Evolutionary conservation across 53 echinoderm and acorn worm genomes (phyloP), one percentile per base, ranked within the genome.

Genomic region (Stichopus horrens): DNA sequence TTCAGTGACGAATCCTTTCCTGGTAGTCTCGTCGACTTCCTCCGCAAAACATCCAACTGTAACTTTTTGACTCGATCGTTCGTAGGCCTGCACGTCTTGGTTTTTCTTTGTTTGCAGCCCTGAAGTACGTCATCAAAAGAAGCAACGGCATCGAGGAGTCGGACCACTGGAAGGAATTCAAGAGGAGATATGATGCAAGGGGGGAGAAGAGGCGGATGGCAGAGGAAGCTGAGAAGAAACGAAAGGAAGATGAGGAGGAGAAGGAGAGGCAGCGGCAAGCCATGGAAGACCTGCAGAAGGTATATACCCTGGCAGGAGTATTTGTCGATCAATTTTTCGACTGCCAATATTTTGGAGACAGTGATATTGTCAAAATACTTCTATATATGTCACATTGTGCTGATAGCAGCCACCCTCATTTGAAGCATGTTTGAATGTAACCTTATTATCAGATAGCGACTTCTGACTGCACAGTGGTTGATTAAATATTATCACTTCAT

Each of bases 261-360:
- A 74, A 74, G 22, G 88, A 86, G 89, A 92, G 89, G 52, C 91
- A 91, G 83, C 86, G 86, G 55, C 74, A 77, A 52, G 89, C 88
- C 58, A 87, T 94, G 55, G 91, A 93, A 83, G 90, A 90, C 55
- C 81, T 93, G 78, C 86, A 92, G 77, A 91, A 91, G 94, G 96
- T 96, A 83, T 13, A 53, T 2, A 58, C 18, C 68, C 4, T 1
- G 68, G 68, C 13, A 67, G n/a, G 13, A 67, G 13, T 67, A 11
- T 67, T 67, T n/a, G 11, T 67, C n/a, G 4, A 67, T 11, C 1
- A n/a, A 67, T 67, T 14, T 14, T 11, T 67, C 1, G n/a, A n/a
- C 68, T 14, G 68, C 37, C 37, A 37, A 37, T 37, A 37, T 37
- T 37, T 37, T 14, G 68, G n/a, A 14, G 68, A 67, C n/a, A 67